These are phyloP conservation scores for Andrena haemorrhoa DNA, from an alignment of 2,888 invertebrate species.

Conservation along the genomic window DNA sequence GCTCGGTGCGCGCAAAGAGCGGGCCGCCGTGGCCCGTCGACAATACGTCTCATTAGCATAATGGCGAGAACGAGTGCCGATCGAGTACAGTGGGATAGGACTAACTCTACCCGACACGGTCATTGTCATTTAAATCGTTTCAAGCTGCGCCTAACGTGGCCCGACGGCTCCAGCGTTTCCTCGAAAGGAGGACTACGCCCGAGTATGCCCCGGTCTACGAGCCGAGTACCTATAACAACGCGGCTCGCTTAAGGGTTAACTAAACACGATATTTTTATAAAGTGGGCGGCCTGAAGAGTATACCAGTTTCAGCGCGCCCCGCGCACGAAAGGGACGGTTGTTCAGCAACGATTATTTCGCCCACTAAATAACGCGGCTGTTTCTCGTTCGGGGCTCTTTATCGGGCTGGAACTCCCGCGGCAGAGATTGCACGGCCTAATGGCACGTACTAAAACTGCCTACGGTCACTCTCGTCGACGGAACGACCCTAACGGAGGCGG, in stretches of 20 bases:
- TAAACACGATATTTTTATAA: not conserved
- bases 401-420: slow-evolving; percentile 38
- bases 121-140: slow-evolving; percentile 68
- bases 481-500: slow-evolving; percentile 64
- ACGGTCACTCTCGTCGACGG: slow-evolving; percentile 58
- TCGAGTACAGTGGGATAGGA: slow-evolving; percentile 47
- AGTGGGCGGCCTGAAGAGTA: not conserved
- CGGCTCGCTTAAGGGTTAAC: not conserved
- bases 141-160: slow-evolving; percentile 16
- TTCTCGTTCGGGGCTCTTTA: slow-evolving; percentile 45
- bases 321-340: slow-evolving; percentile 21
- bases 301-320: slow-evolving; percentile 19
- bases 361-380: slow-evolving; percentile 41
- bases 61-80: slow-evolving; percentile 59
- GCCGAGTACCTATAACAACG: not conserved
- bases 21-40: slow-evolving; percentile 23
- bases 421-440: slow-evolving; percentile 60
- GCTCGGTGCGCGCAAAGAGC: not conserved
- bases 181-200: not conserved
- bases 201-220: not conserved
- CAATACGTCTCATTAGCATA: slow-evolving; percentile 67
- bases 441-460: slow-evolving; percentile 59
- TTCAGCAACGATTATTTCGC: slow-evolving; percentile 38
- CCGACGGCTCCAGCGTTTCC: slow-evolving; percentile 8
- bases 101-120: slow-evolving; percentile 51